Percentiles rank a stretch among this genome's conserved stretches.
phyloP scores from a whole-genome alignment of 2,113 vertebrate genomes.

The Vicugna pacos region DNA sequence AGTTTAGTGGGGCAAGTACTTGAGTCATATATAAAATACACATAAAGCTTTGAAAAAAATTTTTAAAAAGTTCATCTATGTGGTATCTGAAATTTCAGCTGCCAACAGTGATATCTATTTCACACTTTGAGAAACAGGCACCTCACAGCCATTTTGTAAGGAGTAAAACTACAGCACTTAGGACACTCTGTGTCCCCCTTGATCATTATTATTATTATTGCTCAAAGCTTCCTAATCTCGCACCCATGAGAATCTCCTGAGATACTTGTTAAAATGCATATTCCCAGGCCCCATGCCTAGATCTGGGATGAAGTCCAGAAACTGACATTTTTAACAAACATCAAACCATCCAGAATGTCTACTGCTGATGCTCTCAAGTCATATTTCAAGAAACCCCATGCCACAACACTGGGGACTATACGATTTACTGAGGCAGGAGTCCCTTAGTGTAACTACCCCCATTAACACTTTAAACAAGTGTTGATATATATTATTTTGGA shows the following conservation, averaged over 20 bases:
- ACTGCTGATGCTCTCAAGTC: not conserved
- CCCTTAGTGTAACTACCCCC: not conserved
- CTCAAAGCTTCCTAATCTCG: not conserved
- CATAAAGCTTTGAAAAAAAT: not conserved
- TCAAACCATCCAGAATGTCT: not conserved
- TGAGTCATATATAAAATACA: not conserved
- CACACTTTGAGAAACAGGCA: not conserved
- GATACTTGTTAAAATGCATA: not conserved
- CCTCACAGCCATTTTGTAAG: not conserved
- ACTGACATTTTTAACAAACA: not conserved
- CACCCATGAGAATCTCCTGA: not conserved
- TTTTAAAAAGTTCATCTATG: not conserved
- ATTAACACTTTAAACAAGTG: not conserved
- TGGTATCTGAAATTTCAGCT: not conserved
- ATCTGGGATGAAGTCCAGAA: not conserved
- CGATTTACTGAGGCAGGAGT: not conserved
- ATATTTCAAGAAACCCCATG: not conserved
- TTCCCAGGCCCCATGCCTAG: not conserved
- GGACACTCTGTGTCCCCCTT: not conserved
- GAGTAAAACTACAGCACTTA: not conserved
- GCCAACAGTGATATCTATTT: not conserved
- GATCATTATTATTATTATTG: not conserved
- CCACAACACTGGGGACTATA: not conserved
- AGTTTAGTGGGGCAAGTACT: not conserved
- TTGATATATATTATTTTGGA: not conserved